These are phyloP conservation scores for Sabatieria punctata DNA, from an alignment of 2,888 invertebrate genomes.

Conservation along the genomic window DNA sequence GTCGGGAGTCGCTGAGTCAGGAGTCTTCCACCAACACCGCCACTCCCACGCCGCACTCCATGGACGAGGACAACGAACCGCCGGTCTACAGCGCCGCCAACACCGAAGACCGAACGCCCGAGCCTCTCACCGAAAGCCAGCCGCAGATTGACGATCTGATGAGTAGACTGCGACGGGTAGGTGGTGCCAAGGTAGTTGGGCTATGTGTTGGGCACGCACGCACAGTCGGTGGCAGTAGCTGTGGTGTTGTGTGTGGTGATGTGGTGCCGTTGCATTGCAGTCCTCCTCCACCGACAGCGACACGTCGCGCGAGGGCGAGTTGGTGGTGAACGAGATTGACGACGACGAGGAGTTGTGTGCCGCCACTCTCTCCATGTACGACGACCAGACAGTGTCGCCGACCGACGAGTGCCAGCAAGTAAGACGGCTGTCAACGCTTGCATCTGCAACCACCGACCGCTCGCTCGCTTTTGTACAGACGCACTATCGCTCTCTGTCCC, in stretches of 20 bases:
- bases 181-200: not conserved
- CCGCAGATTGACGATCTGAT: constrained; percentile 9
- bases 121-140: not conserved
- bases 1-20: too few relatives aligned
- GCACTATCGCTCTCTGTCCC: too few relatives aligned
- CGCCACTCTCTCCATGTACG: too few relatives aligned
- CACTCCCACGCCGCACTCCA: not conserved
- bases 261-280: too few relatives aligned
- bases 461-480: too few relatives aligned
- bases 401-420: too few relatives aligned
- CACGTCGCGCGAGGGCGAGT: constrained; percentile 13
- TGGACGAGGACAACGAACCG: not conserved
- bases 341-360: not conserved
- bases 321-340: constrained; percentile 12
- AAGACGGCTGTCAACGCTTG: too few relatives aligned
- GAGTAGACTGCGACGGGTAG: constrained; percentile 7
- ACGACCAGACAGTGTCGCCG: too few relatives aligned
- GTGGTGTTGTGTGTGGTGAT: too few relatives aligned
- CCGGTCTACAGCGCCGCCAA: not conserved
- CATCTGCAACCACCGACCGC: too few relatives aligned
- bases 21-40: not conserved
- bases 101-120: not conserved
- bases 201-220: not conserved
- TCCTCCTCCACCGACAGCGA: too few relatives aligned
- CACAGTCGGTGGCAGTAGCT: too few relatives aligned